These are phyloP conservation scores for Urocyon cinereoargenteus DNA, from an alignment of 2,797 vertebrate genomes.

Conservation along the genomic window DNA sequence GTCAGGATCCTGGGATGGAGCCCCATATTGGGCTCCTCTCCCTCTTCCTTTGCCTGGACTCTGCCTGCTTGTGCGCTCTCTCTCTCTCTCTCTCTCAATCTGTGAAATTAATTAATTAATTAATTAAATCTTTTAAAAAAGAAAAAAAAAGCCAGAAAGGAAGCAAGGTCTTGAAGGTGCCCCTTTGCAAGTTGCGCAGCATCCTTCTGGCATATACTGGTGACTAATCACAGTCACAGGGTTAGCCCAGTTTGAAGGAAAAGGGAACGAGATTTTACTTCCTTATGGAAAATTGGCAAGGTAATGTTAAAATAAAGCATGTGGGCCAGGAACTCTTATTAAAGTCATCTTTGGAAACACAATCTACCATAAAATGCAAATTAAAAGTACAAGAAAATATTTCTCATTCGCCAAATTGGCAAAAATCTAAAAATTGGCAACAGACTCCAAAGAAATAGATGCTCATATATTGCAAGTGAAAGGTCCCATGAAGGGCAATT, in stretches of 20 bases:
- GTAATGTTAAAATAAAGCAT: not conserved
- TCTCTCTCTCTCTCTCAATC: too few species aligned
- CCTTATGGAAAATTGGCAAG: not conserved
- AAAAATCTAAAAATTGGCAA: not conserved
- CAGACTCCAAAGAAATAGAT: not conserved
- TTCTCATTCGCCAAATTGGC: not conserved
- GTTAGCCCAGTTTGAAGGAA: not conserved
- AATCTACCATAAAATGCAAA: not conserved
- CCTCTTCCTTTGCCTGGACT: too few species aligned
- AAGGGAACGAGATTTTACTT: not conserved
- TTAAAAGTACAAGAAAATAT: not conserved
- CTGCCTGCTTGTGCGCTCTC: too few species aligned
- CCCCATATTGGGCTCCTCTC: too few species aligned
- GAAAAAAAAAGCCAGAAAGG: not conserved
- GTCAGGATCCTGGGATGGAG: too few species aligned
- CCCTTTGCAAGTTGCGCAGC: not conserved
- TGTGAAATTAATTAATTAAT: too few species aligned
- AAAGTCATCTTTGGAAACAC: not conserved
- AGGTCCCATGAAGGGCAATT: not conserved
- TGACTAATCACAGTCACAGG: not conserved
- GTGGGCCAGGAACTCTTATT: not conserved
- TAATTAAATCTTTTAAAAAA: too few species aligned
- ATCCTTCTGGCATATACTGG: not conserved
- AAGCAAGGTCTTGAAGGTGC: not conserved
- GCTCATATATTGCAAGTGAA: not conserved